phyloP scores from a whole-genome alignment of 1,140 invertebrate species.

The Piezodorus guildinii region DNA sequence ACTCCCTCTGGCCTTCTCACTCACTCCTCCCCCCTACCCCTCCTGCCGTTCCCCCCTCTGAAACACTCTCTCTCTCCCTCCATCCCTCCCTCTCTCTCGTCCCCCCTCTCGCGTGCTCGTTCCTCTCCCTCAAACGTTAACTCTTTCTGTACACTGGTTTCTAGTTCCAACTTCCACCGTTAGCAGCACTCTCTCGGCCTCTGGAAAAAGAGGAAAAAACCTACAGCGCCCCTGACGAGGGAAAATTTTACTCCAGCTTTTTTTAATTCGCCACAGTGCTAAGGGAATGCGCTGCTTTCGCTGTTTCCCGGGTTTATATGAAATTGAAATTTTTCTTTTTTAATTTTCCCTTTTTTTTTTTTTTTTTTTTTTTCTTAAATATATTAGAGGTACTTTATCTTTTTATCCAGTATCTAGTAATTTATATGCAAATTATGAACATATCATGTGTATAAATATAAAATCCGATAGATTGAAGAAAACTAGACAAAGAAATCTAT shows the following conservation, averaged over 20 bases:
- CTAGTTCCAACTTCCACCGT: neutral
- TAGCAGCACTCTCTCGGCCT: slow-evolving; percentile 8
- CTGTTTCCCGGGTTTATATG: neutral
- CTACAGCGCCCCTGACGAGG: slow-evolving; percentile 9
- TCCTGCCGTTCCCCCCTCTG: neutral
- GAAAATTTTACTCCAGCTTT: slow-evolving; percentile 8
- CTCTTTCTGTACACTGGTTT: neutral
- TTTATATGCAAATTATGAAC: no score
- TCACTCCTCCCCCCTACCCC: neutral
- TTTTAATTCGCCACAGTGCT: neutral
- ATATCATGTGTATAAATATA: no score
- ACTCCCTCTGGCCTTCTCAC: neutral
- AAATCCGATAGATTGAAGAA: no score
- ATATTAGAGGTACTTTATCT: no score
- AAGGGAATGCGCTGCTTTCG: neutral
- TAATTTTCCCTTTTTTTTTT: neutral
- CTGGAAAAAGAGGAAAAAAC: slow-evolving; percentile 14
- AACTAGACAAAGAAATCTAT: no score
- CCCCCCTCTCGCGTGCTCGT: neutral
- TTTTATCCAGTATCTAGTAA: no score
- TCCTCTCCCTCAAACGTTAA: neutral
- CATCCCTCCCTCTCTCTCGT: neutral
- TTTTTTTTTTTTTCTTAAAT: neutral
- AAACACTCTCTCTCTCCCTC: neutral
- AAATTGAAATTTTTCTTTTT: neutral